phyloP scores from a whole-genome alignment of 2,888 invertebrate species.

The Thalpophila matura region DNA sequence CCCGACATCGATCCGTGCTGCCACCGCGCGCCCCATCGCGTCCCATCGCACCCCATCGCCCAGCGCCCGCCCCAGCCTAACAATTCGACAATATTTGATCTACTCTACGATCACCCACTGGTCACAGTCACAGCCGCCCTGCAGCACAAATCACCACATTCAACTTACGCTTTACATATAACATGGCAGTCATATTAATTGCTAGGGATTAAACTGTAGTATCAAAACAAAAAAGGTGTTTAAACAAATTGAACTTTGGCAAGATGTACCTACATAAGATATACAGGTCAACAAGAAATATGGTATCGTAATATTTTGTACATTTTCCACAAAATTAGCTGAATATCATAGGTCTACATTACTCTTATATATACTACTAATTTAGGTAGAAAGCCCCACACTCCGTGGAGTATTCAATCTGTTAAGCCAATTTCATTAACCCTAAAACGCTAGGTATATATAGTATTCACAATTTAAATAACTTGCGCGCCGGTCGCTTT shows the following conservation, averaged over 20 bases:
- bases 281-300: too few species aligned
- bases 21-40: constrained; percentile 60
- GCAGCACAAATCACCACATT: constrained; percentile 11
- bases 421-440: constrained; percentile 49
- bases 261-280: background rate
- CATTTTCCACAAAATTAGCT: constrained; percentile 1
- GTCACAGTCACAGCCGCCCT: constrained; percentile 42
- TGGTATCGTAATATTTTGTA: too few species aligned
- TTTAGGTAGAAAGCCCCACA: constrained; percentile 11
- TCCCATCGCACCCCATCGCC: constrained; percentile 53
- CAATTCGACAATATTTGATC: constrained; percentile 70
- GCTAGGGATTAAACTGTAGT: background rate
- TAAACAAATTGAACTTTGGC: background rate
- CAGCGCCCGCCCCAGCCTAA: constrained; percentile 66
- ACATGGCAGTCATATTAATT: background rate
- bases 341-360: constrained; percentile 18
- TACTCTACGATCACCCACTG: constrained; percentile 53
- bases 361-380: constrained; percentile 16
- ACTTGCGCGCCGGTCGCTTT: constrained; percentile 35
- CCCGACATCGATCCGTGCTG: constrained; percentile 59
- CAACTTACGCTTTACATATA: background rate
- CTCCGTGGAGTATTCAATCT: constrained; percentile 30
- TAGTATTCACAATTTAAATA: constrained; percentile 48
- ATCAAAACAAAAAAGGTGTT: background rate
- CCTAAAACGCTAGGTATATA: constrained; percentile 44